Base-by-base conservation (phyloP, 2,113 vertebrate species). In the Elanus axillaris region DNA sequence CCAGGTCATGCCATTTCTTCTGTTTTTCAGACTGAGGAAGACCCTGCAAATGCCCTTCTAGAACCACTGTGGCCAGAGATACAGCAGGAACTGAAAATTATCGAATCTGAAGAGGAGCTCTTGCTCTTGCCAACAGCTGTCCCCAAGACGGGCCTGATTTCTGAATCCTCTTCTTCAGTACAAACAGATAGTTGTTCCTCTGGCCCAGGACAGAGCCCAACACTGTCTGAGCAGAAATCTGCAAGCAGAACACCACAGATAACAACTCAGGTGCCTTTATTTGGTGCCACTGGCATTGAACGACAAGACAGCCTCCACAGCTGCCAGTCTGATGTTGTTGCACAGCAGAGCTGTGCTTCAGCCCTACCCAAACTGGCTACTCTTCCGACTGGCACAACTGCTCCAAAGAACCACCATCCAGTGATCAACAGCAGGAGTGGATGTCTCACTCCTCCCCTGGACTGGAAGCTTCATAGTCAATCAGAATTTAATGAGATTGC, bases 41-140 rank as follows among this genome's bases (percentile, higher is more conserved):
- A 98, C 38, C 40, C 97, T 9, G 29, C 73, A 1, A 94, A 94
- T 12, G 63, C 77, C 32, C 58, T 98, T 63, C 91, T 98, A 69
- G 97, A 98, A 62, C 96, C 98, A 0, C 73, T 97, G 43, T 99
- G 99, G 98, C 96, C 98, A 19, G 98, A 99, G 72, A 98, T 98
- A 93, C 98, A 99, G 86, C 98, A 98, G 59, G 98, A 99, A 88
- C 97, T 99, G 88, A 99, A 98, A 97, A 99, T 99, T 78, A 98
- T 98, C 3, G 99, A 99, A 94, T 98, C 99, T 56, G 98, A 99
- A 90, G 98, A 98, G 63, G 98, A 98, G 38, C 87, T 98, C n/a
- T 56, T 97, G 13, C 73, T 94, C 5, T 69, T 96, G 58, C 91
- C 96, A 80, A 72, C 84, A 16, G 42, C 89, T 82, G 20, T 52